Base-by-base conservation (phyloP, 2,113 vertebrate genomes). In the Telmatochromis sp. region DNA sequence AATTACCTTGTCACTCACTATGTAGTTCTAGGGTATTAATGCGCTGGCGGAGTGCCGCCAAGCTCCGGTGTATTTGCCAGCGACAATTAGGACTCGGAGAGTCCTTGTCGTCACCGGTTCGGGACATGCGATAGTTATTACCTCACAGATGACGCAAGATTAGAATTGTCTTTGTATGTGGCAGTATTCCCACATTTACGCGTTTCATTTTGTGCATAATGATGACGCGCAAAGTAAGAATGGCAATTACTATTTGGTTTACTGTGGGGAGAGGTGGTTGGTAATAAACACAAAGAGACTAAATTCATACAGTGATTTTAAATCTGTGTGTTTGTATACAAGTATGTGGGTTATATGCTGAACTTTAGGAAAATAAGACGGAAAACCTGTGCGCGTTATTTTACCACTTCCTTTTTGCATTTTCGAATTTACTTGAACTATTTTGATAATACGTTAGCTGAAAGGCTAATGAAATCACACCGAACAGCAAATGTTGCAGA, bases 1-100 rank as follows among this genome's bases (percentile, higher is more conserved):
- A 90, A 95, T 94, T 89, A 93, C 63, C 89, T 45, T 94, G 94
- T 93, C 89, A 93, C 91, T 95, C 89, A 90, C 14, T 83, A 40
- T 71, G 88, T 33, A 57, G 35, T 51, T 82, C 80, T 84, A 75
- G 82, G 82, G 88, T 86, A 75, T 85, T 78, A 84, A 84, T 82
- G 82, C 84, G 19, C 63, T 21, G 57, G 86, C 75, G 73, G 81
- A 87, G 60, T 88, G 84, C 86, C 40, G 40, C 80, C 47, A 14
- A 81, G 37, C 80, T 84, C 82, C 50, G 71, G 83, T 90, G 82
- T 51, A 21, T 89, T 79, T 75, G 28, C 58, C 58, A 63, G 28
- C 15, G 6, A 63, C 58, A 33, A 33, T 63, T 33, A 63, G 58
- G 15, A 33, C 58, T 63, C 58, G 80, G 60, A 82, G 83, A 84